Conservation (phyloP, 1,140 invertebrate species). For the Elysia chlorotica region DNA sequence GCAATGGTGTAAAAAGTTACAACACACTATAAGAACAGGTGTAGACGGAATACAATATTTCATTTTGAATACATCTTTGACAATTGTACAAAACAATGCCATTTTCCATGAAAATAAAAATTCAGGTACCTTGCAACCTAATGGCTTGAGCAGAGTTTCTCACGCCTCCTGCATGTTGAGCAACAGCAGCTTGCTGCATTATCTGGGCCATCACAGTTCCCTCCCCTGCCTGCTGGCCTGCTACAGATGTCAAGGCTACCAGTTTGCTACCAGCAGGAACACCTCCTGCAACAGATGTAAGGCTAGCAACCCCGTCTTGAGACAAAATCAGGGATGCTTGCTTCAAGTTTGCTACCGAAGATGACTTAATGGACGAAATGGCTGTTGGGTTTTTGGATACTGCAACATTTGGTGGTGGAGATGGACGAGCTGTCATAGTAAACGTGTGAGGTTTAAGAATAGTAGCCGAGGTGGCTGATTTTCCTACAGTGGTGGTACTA, state of each 20-base stretch:
- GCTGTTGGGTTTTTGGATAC: slow-evolving; percentile 14
- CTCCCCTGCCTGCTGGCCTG: slow-evolving; percentile 16
- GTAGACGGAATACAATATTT: too few species aligned
- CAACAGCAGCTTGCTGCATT: slow-evolving; percentile 41
- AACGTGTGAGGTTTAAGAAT: slow-evolving; percentile 13
- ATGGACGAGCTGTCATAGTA: slow-evolving; percentile 17
- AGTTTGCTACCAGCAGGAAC: slow-evolving; percentile 19
- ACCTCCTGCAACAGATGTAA: slow-evolving; percentile 10
- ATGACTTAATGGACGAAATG: slow-evolving; percentile 2
- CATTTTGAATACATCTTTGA: too few species aligned
- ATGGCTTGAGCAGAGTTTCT: not conserved
- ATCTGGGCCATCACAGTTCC: slow-evolving; percentile 50
- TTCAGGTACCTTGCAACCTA: slow-evolving; percentile 3
- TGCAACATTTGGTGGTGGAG: slow-evolving; percentile 21
- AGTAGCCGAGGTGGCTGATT: too few species aligned
- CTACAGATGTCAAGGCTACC: slow-evolving; percentile 23
- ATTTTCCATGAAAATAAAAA: not conserved
- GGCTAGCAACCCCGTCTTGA: slow-evolving; percentile 22
- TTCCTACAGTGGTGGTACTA: not conserved
- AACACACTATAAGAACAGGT: too few species aligned
- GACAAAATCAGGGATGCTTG: slow-evolving; percentile 22
- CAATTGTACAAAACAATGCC: too few species aligned
- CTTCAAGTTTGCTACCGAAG: slow-evolving; percentile 3
- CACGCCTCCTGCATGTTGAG: slow-evolving; percentile 21
- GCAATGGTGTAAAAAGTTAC: too few species aligned